Base-by-base conservation (phyloP, 2,888 invertebrate genomes). In the Chaetogeoica ovagalla region DNA sequence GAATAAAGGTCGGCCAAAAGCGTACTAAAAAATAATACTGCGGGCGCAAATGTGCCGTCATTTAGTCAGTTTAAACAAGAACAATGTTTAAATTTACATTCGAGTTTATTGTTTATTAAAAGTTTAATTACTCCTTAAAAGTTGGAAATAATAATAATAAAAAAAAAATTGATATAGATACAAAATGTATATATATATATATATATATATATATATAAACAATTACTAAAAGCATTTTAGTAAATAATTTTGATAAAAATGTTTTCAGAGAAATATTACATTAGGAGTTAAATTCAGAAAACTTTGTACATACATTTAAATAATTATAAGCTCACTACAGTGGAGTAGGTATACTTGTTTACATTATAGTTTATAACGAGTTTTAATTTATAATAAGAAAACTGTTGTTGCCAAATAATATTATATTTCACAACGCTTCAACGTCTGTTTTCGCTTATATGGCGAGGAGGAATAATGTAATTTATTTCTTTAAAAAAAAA, bases 371-470 rank as follows among this genome's bases (percentile, higher is more conserved):
- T 21, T 59, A 39, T 23, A 71, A 59, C 21, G 59, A 21, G 43
- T 71, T 71, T 71, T 60, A 60, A 43, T 19, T 72, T 60, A 43
- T 15, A 59, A 59, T 13, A 59, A 37, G 55, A 23, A 37, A 5
- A 21, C 60, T 7, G 66, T 48, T 0, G 13, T 48, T 0, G 13
- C 6, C 9, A 13, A 60, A 60, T 23, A 43, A 59, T 48, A 59
- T 68, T 48, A 17, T 21, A 71, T 71, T 71, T 39, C n/a, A 9
- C n/a, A 21, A 57, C 30, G 11, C 43, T 39, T 59, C 11, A 21
- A 7, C 48, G 7, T 43, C n/a, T 21, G 21, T 15, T 30, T 4
- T 30, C 30, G 30, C 30, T 30, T 30, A 30, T 30, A 30, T 30
- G 30, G 30, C 30, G 30, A n/a, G n/a, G n/a, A 39, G 17, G 17